Evolutionary conservation across 1,140 invertebrate species (phyloP), one percentile per base, ranked within the genome.

Genomic region (Microplitis demolitor): DNA sequence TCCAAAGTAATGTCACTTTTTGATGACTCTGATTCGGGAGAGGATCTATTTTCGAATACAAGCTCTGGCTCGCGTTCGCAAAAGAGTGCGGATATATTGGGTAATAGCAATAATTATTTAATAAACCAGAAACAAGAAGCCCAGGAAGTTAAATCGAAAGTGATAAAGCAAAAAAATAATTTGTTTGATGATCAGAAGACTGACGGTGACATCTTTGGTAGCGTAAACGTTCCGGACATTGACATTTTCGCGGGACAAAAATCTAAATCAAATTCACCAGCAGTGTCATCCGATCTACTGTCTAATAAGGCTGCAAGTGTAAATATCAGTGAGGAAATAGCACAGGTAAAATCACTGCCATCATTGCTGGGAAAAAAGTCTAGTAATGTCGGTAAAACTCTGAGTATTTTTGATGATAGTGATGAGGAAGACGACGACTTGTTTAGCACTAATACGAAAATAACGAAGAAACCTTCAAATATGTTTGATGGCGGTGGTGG

Each of bases 21-120:
- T 69, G 83, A 84, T 58, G 82, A 84, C 14, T 84, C 81, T 2
- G 83, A 84, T 68, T 83, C 83, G 34, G 79, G 78, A 11, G 83
- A 85, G 62, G 84, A 85, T 39, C 75, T 85, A 31, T 84, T 85
- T 62, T 78, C 78, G 4, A 80, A 76, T 54, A 76, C 78, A 4
- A 83, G 80, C 50, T 81, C 81, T 24, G 81, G 80, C 58, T 80
- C 81, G 3, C 78, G 78, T 16, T 83, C 83, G 4, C 78, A 81
- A 16, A 82, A 80, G 68, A 84, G 82, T 64, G 76, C 74, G 5
- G 81, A 84, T 35, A 75, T 76, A 51, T 56, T 69, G 6, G 70
- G 77, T 33, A 66, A 66, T 1, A 54, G 53, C 64, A 66, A 5
- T 39, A 69, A 8, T 69, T 77, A 5, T 69, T 66, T 11, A 61